phyloP scores from a whole-genome alignment of 2,113 vertebrate species.

The Collichthys lucidus region DNA sequence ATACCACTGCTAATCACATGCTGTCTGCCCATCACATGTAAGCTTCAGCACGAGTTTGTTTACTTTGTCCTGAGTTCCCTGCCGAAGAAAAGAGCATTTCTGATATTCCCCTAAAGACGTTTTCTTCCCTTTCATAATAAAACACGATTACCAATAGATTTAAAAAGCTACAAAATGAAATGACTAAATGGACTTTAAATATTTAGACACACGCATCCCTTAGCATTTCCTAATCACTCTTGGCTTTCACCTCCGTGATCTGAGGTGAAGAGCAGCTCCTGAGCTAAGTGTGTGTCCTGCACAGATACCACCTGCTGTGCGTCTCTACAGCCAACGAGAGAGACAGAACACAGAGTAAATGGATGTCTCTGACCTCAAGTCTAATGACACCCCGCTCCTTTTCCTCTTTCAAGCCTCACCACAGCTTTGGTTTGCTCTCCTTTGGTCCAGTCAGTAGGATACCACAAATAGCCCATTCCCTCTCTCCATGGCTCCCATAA shows the following conservation, averaged over 20 bases:
- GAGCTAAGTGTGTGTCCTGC: conserved; percentile 25
- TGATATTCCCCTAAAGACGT: background rate
- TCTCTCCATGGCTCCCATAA: conserved; percentile 56
- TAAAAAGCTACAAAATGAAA: background rate
- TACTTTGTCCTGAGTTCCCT: background rate
- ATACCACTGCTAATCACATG: background rate
- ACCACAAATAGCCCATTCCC: conserved; percentile 71
- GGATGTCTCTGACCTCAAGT: conserved; percentile 60
- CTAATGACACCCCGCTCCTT: conserved; percentile 66
- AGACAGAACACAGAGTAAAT: conserved; percentile 45
- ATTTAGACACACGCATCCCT: background rate
- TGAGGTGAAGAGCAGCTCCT: conserved; percentile 35
- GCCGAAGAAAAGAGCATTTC: background rate
- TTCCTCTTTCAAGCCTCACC: conserved; percentile 64
- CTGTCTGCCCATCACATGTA: background rate
- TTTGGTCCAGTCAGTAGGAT: conserved; percentile 69
- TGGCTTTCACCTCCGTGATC: conserved; percentile 32
- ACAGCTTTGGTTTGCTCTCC: conserved; percentile 56
- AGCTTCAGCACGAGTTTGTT: background rate
- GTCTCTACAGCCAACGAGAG: conserved; percentile 39
- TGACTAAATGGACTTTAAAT: too few relatives aligned
- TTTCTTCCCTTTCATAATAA: background rate
- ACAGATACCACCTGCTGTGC: conserved; percentile 49
- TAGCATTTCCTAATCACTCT: background rate
- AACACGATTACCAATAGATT: too few relatives aligned